Evolutionary conservation across 2,113 vertebrate species (phyloP).

Genomic region (Tupaia tana): DNA sequence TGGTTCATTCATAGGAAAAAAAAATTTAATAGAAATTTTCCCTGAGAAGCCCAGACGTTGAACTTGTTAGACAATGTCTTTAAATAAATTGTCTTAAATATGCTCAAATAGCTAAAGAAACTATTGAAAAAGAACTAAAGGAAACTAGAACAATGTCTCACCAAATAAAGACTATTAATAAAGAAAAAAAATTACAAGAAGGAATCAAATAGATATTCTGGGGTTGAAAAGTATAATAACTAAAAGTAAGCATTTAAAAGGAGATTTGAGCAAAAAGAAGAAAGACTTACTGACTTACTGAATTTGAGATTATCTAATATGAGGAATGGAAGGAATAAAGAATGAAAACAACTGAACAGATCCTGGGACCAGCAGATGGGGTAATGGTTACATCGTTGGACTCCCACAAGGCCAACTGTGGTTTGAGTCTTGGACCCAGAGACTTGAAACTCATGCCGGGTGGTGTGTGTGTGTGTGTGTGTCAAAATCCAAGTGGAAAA

Average conservation of each 20-base stretch:
- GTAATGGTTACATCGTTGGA: no score
- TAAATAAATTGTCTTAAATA: neutral
- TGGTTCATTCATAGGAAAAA: neutral
- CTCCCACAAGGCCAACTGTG: no score
- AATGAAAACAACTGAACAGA: neutral
- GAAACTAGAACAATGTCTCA: neutral
- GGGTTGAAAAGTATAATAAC: neutral
- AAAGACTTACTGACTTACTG: neutral
- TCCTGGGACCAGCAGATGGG: no score
- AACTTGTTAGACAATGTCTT: no score
- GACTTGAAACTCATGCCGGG: no score
- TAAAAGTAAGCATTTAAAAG: neutral
- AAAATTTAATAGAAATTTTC: neutral
- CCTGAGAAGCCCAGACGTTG: neutral
- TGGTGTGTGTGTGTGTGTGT: no score
- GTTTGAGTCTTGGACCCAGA: no score
- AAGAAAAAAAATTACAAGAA: neutral
- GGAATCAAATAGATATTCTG: neutral
- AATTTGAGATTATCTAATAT: neutral
- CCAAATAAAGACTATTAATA: neutral
- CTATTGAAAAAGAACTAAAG: neutral
- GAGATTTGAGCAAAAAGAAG: neutral
- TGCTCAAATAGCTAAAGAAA: neutral
- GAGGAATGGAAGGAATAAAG: neutral
- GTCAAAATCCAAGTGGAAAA: no score